Conservation (phyloP, 2,888 invertebrate species). For the Hetaerina titia region DNA sequence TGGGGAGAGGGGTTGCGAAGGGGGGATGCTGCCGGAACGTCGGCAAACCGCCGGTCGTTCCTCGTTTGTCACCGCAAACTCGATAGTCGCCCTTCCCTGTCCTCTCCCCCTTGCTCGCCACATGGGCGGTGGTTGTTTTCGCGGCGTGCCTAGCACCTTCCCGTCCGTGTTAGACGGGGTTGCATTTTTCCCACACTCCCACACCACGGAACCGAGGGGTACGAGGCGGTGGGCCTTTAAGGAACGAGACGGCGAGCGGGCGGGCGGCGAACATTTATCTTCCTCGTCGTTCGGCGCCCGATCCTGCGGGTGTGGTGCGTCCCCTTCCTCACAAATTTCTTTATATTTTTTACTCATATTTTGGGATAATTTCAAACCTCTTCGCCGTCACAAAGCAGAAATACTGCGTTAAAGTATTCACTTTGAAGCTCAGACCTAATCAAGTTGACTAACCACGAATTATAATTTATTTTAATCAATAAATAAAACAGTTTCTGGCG, state of each 20-base stretch:
- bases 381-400: no score
- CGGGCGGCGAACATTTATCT: neutral
- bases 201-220: neutral
- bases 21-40: neutral
- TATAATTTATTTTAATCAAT: no score
- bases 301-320: neutral
- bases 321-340: no score
- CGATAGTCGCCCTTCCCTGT: neutral
- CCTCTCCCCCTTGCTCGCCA: neutral
- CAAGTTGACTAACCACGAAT: no score
- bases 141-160: neutral
- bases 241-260: neutral
- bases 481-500: no score
- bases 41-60: constrained; percentile 30
- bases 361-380: no score
- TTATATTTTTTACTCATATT: no score
- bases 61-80: constrained; percentile 39
- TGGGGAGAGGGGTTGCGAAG: neutral
- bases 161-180: neutral
- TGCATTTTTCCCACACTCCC: neutral
- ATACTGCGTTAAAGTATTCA: no score
- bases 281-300: neutral
- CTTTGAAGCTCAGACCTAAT: no score
- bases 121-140: constrained; percentile 10
- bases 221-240: neutral